phyloP scores from a whole-genome alignment of 2,888 invertebrate species.

The Watsonalla binaria region DNA sequence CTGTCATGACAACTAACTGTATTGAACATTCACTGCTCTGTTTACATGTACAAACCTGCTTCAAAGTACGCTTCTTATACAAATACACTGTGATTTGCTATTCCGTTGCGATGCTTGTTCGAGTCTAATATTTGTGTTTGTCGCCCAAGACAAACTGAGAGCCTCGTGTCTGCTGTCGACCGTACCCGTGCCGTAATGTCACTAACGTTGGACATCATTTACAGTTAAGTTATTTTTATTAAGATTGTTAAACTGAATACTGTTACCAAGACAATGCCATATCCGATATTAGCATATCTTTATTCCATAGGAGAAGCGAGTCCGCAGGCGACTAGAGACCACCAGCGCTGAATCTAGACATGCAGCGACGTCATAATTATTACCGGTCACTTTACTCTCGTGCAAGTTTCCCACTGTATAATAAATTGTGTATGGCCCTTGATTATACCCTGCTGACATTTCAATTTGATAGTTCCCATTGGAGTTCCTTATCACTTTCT shows the following conservation, averaged over 20 bases:
- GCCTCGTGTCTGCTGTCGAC: conserved; percentile 37
- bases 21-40: conserved; percentile 60
- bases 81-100: conserved; percentile 71
- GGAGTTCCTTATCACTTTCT: conserved; percentile 58
- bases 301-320: conserved; percentile 22
- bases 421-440: conserved; percentile 41
- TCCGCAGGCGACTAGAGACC: conserved; percentile 29
- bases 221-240: conserved; percentile 3
- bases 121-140: conserved; percentile 71
- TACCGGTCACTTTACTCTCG: conserved; percentile 27
- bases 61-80: conserved; percentile 60
- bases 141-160: conserved; percentile 62
- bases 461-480: conserved; percentile 61
- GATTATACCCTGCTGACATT: conserved; percentile 60
- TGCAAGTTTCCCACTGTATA: conserved; percentile 28
- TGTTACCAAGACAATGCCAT: conserved; percentile 10
- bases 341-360: conserved; percentile 36
- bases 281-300: conserved; percentile 5
- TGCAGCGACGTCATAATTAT: conserved; percentile 38
- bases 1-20: conserved; percentile 61
- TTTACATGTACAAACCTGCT: conserved; percentile 60
- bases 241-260: neutral
- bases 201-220: conserved; percentile 21
- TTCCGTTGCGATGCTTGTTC: conserved; percentile 65
- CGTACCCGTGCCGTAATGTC: conserved; percentile 29